Evolutionary conservation across 53 echinoderm and acorn worm species (phyloP).

Genomic region (Antedon mediterranea): DNA sequence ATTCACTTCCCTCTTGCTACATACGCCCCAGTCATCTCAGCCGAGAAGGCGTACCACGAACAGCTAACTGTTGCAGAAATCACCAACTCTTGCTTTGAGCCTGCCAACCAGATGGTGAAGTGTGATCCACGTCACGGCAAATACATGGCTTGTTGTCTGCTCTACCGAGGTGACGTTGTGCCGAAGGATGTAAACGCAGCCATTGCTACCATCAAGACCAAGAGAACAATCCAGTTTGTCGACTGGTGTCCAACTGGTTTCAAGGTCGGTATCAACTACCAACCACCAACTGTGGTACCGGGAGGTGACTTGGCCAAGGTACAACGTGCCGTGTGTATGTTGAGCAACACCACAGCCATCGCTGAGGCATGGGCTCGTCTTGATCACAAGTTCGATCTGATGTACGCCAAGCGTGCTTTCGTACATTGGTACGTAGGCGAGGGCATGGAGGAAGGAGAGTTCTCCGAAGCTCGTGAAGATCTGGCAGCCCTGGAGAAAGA

Average conservation of each 20-base stretch:
- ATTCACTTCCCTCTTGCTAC: slow-evolving; percentile 9
- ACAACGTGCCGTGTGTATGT: slow-evolving; percentile 88
- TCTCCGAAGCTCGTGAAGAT: slow-evolving; percentile 90
- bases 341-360: slow-evolving; percentile 96
- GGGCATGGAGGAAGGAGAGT: slow-evolving; percentile 92
- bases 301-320: slow-evolving; percentile 81
- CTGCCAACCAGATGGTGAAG: slow-evolving; percentile 66
- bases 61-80: slow-evolving; percentile 2
- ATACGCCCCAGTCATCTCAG: slow-evolving; percentile 6
- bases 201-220: slow-evolving; percentile 86
- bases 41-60: slow-evolving; percentile 10
- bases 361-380: slow-evolving; percentile 89
- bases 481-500: slow-evolving; percentile 89
- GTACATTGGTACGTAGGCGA: slow-evolving; percentile 96
- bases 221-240: slow-evolving; percentile 86
- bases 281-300: slow-evolving; percentile 71
- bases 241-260: slow-evolving; percentile 99
- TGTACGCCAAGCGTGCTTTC: slow-evolving; percentile 97
- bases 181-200: slow-evolving; percentile 89
- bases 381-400: slow-evolving; percentile 93
- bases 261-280: slow-evolving; percentile 89
- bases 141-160: slow-evolving; percentile 92
- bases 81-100: slow-evolving; percentile 6
- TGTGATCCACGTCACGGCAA: slow-evolving; percentile 92
- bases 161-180: slow-evolving; percentile 84